Evolutionary conservation across 2,888 invertebrate species (phyloP).

Genomic region (Spilarctia lutea): DNA sequence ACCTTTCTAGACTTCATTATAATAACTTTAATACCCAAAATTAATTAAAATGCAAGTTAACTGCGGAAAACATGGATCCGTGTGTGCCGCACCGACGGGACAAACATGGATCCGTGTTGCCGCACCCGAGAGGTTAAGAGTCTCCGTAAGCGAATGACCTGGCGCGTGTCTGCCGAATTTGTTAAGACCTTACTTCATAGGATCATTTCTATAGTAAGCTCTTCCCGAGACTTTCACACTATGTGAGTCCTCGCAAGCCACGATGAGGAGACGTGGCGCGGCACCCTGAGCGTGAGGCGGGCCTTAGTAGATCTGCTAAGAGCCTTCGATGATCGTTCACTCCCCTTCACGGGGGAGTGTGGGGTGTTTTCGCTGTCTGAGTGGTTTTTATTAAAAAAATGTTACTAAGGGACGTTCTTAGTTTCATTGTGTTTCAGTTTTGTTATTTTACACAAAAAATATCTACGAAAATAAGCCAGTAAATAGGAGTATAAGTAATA

Average conservation of each 20-base stretch:
- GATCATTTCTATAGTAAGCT: slow-evolving; percentile 64
- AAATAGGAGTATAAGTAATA: too few relatives aligned
- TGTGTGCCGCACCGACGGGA: too few relatives aligned
- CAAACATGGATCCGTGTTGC: too few relatives aligned
- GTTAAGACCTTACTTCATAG: slow-evolving; percentile 57
- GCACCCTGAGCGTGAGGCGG: slow-evolving; percentile 56
- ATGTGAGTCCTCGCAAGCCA: slow-evolving; percentile 51
- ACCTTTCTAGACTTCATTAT: too few relatives aligned
- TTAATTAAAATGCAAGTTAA: too few relatives aligned
- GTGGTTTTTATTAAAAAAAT: slow-evolving; percentile 30
- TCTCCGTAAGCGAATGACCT: slow-evolving; percentile 29
- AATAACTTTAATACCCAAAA: too few relatives aligned
- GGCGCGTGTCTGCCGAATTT: not conserved
- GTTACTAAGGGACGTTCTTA: too few relatives aligned
- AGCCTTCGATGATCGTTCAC: slow-evolving; percentile 64
- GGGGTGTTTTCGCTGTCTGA: slow-evolving; percentile 39
- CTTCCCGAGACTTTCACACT: slow-evolving; percentile 57
- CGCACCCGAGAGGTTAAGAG: too few relatives aligned
- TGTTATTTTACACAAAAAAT: too few relatives aligned
- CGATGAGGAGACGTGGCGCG: slow-evolving; percentile 61
- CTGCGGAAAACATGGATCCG: too few relatives aligned
- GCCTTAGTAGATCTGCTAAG: slow-evolving; percentile 36
- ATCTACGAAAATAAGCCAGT: too few relatives aligned
- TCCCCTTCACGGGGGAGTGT: slow-evolving; percentile 40
- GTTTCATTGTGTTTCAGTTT: too few relatives aligned